These are phyloP conservation scores for Patella caerulea DNA, from an alignment of 2,888 invertebrate genomes.

Conservation along the genomic window DNA sequence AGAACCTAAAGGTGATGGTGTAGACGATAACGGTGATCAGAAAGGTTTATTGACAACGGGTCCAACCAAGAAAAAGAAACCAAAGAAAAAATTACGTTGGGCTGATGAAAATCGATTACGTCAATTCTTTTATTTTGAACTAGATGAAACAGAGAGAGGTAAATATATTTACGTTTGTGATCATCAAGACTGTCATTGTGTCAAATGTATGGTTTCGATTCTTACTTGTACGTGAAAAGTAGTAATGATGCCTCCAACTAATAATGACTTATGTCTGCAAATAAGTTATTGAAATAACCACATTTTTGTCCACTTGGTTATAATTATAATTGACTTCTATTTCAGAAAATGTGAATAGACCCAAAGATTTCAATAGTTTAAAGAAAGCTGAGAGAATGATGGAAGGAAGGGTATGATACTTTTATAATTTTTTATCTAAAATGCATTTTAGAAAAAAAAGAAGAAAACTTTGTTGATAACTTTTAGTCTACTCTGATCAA, in stretches of 20 bases:
- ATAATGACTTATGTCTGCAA: no score
- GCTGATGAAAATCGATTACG: slow-evolving; percentile 86
- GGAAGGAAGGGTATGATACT: slow-evolving; percentile 75
- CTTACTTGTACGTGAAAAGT: neutral
- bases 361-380: slow-evolving; percentile 87
- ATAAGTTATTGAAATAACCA: no score
- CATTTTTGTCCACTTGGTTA: no score
- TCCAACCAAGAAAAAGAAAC: slow-evolving; percentile 48
- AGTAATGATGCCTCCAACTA: neutral
- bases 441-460: no score
- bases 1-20: slow-evolving; percentile 4
- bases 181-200: neutral
- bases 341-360: slow-evolving; percentile 88
- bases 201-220: no score
- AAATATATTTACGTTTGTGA: slow-evolving; percentile 20
- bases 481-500: no score
- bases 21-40: slow-evolving; percentile 20
- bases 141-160: slow-evolving; percentile 92
- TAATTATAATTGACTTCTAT: slow-evolving; percentile 18
- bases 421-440: no score
- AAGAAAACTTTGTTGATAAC: no score
- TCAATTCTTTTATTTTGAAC: slow-evolving; percentile 89
- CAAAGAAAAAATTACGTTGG: slow-evolving; percentile 78
- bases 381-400: slow-evolving; percentile 88
- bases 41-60: slow-evolving; percentile 47